phyloP scores from a whole-genome alignment of 1,140 invertebrate species.

The Homalodisca vitripennis region DNA sequence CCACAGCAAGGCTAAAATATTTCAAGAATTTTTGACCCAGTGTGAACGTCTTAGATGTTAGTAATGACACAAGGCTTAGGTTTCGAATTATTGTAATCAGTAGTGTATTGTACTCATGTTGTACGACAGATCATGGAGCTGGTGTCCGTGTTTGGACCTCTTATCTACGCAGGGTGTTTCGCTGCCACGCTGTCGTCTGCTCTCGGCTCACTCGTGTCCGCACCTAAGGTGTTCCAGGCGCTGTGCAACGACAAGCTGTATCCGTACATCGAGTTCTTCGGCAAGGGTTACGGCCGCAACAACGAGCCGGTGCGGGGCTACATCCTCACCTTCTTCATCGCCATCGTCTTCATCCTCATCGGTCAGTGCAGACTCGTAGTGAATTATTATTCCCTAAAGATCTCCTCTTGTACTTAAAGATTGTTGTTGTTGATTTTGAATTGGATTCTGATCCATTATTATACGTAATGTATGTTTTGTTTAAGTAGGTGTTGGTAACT shows the following conservation, averaged over 20 bases:
- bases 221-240: constrained; percentile 93
- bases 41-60: no score
- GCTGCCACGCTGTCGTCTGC: constrained; percentile 96
- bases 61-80: no score
- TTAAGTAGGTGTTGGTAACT: no score
- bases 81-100: no score
- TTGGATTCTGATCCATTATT: no score
- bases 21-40: no score
- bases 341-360: constrained; percentile 82
- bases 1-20: no score
- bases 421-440: no score
- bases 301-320: constrained; percentile 93
- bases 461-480: no score
- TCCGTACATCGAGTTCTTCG: constrained; percentile 90
- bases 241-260: constrained; percentile 95
- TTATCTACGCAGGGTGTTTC: constrained; percentile 96
- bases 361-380: constrained; percentile 68
- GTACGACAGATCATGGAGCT: constrained; percentile 94
- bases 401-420: no score
- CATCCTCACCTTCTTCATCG: constrained; percentile 87
- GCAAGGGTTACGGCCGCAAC: constrained; percentile 85
- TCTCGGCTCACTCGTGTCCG: constrained; percentile 91
- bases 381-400: no score
- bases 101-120: no score
- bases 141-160: constrained; percentile 82